These are phyloP conservation scores for Drosophila nigricruria DNA, from an alignment of 2,888 invertebrate species.

Conservation along the genomic window DNA sequence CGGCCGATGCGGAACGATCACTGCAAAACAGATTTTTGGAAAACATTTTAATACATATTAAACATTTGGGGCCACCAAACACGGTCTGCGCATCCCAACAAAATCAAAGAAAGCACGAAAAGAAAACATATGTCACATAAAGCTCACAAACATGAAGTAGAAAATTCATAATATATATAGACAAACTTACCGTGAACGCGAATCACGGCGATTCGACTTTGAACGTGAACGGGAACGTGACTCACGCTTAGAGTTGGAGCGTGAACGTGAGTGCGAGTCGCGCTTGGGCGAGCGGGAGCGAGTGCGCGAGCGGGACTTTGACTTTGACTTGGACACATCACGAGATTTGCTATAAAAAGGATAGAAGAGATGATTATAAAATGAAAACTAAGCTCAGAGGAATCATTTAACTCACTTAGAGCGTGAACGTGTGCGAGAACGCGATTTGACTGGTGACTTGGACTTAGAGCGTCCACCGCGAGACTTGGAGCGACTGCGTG, in stretches of 20 bases:
- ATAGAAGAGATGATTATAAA: neutral
- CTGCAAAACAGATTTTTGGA: conserved; percentile 83
- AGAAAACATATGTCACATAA: conserved; percentile 58
- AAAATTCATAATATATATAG: neutral
- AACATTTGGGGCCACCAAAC: conserved; percentile 50
- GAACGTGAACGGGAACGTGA: conserved; percentile 86
- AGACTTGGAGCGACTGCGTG: conserved; percentile 86
- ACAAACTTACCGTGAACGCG: conserved; percentile 86
- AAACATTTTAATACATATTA: conserved; percentile 32
- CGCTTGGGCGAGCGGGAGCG: conserved; percentile 87
- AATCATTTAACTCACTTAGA: conserved; percentile 88
- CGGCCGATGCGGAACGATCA: conserved; percentile 89
- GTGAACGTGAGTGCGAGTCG: conserved; percentile 84
- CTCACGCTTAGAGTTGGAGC: conserved; percentile 84
- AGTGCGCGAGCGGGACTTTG: conserved; percentile 87
- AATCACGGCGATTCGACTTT: conserved; percentile 85
- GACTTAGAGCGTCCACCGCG: conserved; percentile 86
- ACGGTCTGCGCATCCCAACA: conserved; percentile 65
- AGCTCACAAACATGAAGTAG: conserved; percentile 12
- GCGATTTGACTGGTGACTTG: conserved; percentile 92
- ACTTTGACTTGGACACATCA: conserved; percentile 89
- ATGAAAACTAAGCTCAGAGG: neutral
- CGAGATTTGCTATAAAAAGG: conserved; percentile 87
- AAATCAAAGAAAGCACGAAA: conserved; percentile 78
- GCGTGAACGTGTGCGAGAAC: conserved; percentile 91